phyloP scores from a whole-genome alignment of 2,888 invertebrate genomes.

The Dryadula phaetusa region DNA sequence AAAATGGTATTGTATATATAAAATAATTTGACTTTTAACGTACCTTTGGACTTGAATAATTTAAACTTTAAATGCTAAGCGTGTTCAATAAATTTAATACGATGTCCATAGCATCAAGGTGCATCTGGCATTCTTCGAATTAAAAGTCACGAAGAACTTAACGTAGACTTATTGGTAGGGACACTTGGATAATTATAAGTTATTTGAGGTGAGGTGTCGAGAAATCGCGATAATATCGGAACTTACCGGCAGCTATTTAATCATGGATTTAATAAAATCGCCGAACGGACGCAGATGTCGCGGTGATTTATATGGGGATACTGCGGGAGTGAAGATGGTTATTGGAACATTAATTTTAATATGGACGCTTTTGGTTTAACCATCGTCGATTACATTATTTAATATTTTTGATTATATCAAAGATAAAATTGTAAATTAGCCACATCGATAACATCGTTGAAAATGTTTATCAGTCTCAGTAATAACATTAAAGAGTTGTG shows the following conservation, averaged over 20 bases:
- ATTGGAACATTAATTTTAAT: conserved; percentile 36
- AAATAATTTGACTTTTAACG: too few species aligned
- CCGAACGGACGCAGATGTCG: conserved; percentile 54
- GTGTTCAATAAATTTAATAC: conserved; percentile 12
- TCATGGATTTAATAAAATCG: conserved; percentile 75
- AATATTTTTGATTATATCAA: conserved; percentile 8
- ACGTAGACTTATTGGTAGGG: conserved; percentile 4
- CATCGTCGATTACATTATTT: conserved; percentile 10
- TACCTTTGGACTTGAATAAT: too few species aligned
- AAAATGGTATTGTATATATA: neutral
- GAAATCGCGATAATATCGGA: conserved; percentile 75
- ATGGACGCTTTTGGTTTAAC: conserved; percentile 22
- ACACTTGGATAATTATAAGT: conserved; percentile 33
- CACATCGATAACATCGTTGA: conserved; percentile 4
- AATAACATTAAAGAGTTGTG: conserved; percentile 4
- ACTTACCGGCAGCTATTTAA: conserved; percentile 68
- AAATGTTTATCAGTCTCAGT: neutral
- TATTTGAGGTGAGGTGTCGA: conserved; percentile 55
- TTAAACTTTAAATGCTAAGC: conserved; percentile 15
- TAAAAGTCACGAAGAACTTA: conserved; percentile 9
- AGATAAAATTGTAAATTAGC: conserved; percentile 2
- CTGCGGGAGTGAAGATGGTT: conserved; percentile 34
- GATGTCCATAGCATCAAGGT: conserved; percentile 5
- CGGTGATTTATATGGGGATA: conserved; percentile 62
- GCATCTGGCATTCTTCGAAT: conserved; percentile 20